These are phyloP conservation scores for Drosophila mimica DNA, from an alignment of 2,888 invertebrate genomes.

Conservation along the genomic window DNA sequence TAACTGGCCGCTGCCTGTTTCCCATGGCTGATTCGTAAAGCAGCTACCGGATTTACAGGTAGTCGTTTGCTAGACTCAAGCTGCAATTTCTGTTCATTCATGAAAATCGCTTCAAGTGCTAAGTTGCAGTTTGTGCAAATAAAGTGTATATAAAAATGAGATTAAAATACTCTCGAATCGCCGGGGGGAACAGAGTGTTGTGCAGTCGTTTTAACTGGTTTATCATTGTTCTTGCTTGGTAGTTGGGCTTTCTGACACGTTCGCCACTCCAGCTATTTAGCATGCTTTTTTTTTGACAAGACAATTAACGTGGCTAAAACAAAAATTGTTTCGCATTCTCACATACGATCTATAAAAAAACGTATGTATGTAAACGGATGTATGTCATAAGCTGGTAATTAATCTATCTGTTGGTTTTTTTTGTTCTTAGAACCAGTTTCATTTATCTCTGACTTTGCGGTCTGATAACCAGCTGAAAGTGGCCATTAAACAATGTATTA, in stretches of 20 bases:
- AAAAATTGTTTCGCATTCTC: slow-evolving; percentile 35
- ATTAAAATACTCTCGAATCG: not conserved
- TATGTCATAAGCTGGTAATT: slow-evolving; percentile 52
- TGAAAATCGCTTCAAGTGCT: slow-evolving; percentile 47
- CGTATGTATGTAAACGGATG: too few species aligned
- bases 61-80: not conserved
- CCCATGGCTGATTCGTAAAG: slow-evolving; percentile 51
- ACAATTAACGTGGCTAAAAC: slow-evolving; percentile 49
- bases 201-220: not conserved
- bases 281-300: slow-evolving; percentile 59
- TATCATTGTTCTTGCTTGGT: not conserved
- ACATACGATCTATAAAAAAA: slow-evolving; percentile 21
- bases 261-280: slow-evolving; percentile 29
- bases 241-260: not conserved
- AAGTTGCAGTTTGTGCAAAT: slow-evolving; percentile 8
- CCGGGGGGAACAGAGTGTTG: not conserved
- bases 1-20: slow-evolving; percentile 34
- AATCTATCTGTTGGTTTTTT: slow-evolving; percentile 13
- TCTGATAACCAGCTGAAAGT: slow-evolving; percentile 19
- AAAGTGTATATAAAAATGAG: not conserved
- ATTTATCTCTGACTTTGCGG: slow-evolving; percentile 22
- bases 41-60: slow-evolving; percentile 33
- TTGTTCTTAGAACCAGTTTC: slow-evolving; percentile 26
- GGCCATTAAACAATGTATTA: slow-evolving; percentile 5
- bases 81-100: slow-evolving; percentile 54